Percentiles rank a stretch among this genome's conserved stretches.
Evolutionary conservation across 2,113 vertebrate genomes (phyloP).

Genomic region (Eurystomus gularis): DNA sequence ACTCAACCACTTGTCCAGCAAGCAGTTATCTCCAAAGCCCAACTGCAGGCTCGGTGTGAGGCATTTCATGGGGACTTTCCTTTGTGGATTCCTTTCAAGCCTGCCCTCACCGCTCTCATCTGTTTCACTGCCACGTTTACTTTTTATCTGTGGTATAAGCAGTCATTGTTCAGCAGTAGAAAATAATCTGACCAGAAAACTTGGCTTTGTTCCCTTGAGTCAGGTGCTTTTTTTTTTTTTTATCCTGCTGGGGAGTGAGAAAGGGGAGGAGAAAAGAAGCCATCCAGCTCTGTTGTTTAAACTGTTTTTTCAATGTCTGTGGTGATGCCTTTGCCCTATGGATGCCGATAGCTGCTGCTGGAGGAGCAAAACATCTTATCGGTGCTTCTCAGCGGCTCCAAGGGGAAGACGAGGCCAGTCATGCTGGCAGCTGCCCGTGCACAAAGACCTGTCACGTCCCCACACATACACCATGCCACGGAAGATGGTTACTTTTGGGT

Average conservation of each 20-base stretch:
- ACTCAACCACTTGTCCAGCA: not conserved
- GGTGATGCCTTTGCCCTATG: not conserved
- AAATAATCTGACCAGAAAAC: not conserved
- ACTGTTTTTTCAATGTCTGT: not conserved
- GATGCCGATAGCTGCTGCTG: not conserved
- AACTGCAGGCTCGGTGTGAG: fast-evolving
- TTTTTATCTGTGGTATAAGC: conserved; percentile 3
- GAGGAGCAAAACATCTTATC: not conserved
- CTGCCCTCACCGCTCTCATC: not conserved
- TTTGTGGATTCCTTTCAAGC: not conserved
- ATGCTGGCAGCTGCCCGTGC: not conserved
- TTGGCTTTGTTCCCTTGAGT: not conserved
- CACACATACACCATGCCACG: fast-evolving
- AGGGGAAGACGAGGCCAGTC: not conserved
- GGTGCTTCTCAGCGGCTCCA: not conserved
- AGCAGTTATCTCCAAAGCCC: not conserved
- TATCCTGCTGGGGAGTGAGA: not conserved
- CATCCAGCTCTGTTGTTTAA: not conserved
- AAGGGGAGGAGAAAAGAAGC: not conserved
- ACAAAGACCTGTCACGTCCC: not conserved
- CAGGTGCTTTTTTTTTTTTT: not conserved
- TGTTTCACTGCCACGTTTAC: not conserved
- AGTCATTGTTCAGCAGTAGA: not conserved
- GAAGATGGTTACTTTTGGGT: not conserved
- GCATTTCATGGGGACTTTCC: not conserved